These are phyloP conservation scores for Cololabis saira DNA, from an alignment of 2,113 vertebrate species.

Conservation along the genomic window DNA sequence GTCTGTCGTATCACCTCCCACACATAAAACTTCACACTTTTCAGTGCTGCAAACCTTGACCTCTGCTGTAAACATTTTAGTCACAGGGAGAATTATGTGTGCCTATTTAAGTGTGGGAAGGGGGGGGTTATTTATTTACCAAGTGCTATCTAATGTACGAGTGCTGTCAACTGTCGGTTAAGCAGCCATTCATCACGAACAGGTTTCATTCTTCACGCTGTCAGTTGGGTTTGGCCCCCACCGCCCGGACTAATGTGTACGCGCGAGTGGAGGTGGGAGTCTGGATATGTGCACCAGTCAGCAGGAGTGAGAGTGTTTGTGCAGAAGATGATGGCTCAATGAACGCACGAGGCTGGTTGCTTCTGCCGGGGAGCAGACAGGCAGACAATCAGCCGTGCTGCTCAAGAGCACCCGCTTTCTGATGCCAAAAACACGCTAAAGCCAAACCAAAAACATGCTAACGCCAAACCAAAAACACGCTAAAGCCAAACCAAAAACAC, in stretches of 20 bases:
- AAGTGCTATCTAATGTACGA: slow-evolving; percentile 72
- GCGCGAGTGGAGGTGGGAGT: slow-evolving; percentile 27
- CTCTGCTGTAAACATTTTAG: slow-evolving; percentile 60
- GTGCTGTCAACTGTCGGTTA: slow-evolving; percentile 64
- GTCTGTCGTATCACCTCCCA: background rate
- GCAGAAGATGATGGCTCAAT: slow-evolving; percentile 69
- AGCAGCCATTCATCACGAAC: slow-evolving; percentile 75
- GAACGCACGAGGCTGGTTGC: slow-evolving; percentile 60
- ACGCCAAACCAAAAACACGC: slow-evolving; percentile 30
- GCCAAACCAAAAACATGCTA: slow-evolving; percentile 31
- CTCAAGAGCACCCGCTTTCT: slow-evolving; percentile 17
- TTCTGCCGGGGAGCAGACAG: slow-evolving; percentile 48
- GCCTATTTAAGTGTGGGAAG: slow-evolving; percentile 18
- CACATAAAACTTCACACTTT: background rate
- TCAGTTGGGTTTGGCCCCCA: slow-evolving; percentile 32
- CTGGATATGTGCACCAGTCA: background rate
- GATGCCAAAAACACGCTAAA: slow-evolving; percentile 29
- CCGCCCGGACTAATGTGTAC: slow-evolving; percentile 41
- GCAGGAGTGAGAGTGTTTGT: slow-evolving; percentile 20
- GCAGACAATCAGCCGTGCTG: slow-evolving; percentile 26
- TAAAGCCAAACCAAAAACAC: slow-evolving; percentile 30
- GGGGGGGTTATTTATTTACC: slow-evolving; percentile 75
- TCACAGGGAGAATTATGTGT: slow-evolving; percentile 14
- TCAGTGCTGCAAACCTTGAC: slow-evolving; percentile 41
- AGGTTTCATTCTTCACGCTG: slow-evolving; percentile 71